phyloP scores from a whole-genome alignment of 1,140 invertebrate genomes.

The Nylanderia fulva region DNA sequence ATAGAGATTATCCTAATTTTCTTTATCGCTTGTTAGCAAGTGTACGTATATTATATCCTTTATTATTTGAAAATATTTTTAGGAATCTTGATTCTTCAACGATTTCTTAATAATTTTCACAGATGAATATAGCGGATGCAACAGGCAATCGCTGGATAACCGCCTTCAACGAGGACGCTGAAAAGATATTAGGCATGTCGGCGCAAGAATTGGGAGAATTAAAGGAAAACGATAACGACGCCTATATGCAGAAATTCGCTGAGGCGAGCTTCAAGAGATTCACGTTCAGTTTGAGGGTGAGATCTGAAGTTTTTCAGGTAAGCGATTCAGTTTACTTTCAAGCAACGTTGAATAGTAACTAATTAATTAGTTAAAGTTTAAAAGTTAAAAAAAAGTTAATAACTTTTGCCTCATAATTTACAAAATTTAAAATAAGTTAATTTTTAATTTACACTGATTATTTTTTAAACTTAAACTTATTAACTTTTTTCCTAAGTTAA shows the following conservation, averaged over 20 bases:
- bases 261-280: slow-evolving; percentile 92
- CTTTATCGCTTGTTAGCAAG: slow-evolving; percentile 94
- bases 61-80: background rate
- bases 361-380: too few species aligned
- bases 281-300: slow-evolving; percentile 93
- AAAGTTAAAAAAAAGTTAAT: too few species aligned
- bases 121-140: slow-evolving; percentile 93
- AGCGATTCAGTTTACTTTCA: slow-evolving; percentile 44
- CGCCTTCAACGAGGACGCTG: slow-evolving; percentile 95
- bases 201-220: slow-evolving; percentile 92
- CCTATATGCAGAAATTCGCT: slow-evolving; percentile 88
- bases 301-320: slow-evolving; percentile 94
- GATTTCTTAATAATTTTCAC: slow-evolving; percentile 71
- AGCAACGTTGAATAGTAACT: too few species aligned
- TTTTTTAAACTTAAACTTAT: too few species aligned
- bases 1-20: slow-evolving; percentile 93
- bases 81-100: slow-evolving; percentile 39
- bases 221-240: slow-evolving; percentile 88
- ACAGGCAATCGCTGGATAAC: slow-evolving; percentile 94
- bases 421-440: too few species aligned
- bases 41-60: slow-evolving; percentile 87
- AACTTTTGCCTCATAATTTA: too few species aligned
- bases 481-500: too few species aligned
- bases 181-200: slow-evolving; percentile 91
- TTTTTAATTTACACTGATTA: too few species aligned